phyloP scores from a whole-genome alignment of 2,797 vertebrate genomes.

The Pseudochirops corinnae region DNA sequence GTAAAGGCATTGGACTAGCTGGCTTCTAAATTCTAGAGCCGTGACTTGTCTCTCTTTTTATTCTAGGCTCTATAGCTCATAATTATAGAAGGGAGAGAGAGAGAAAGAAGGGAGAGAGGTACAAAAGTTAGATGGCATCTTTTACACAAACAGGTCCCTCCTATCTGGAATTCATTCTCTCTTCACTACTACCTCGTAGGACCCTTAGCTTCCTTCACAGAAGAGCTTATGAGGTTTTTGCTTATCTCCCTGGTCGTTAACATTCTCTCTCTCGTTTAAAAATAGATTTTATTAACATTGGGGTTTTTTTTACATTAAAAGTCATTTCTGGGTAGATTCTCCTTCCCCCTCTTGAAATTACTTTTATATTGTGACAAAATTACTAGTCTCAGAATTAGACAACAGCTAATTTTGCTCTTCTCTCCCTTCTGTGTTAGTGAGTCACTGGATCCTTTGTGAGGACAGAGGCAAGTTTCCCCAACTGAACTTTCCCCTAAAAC shows the following conservation, averaged over 20 bases:
- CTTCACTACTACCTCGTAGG: not conserved
- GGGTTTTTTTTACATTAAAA: not conserved
- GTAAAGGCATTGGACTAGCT: not conserved
- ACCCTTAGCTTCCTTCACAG: not conserved
- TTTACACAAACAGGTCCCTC: not conserved
- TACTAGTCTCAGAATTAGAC: not conserved
- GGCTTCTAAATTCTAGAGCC: not conserved
- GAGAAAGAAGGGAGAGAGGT: not conserved
- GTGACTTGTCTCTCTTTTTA: not conserved
- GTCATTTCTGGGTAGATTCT: not conserved
- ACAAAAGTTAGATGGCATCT: not conserved
- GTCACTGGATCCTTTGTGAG: not conserved
- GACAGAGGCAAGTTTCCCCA: not conserved
- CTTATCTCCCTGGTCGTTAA: not conserved
- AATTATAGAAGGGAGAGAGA: not conserved
- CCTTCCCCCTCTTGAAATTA: not conserved
- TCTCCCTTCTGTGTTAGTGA: not conserved
- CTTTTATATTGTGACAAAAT: slow-evolving; percentile 5
- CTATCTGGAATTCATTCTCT: not conserved
- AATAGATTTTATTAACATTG: not conserved
- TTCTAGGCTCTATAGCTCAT: not conserved
- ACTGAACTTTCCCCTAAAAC: not conserved
- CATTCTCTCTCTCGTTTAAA: not conserved
- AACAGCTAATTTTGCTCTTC: not conserved
- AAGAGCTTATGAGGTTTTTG: not conserved